Conservation (phyloP, 2,888 invertebrate genomes). For the Athalia circularis region DNA sequence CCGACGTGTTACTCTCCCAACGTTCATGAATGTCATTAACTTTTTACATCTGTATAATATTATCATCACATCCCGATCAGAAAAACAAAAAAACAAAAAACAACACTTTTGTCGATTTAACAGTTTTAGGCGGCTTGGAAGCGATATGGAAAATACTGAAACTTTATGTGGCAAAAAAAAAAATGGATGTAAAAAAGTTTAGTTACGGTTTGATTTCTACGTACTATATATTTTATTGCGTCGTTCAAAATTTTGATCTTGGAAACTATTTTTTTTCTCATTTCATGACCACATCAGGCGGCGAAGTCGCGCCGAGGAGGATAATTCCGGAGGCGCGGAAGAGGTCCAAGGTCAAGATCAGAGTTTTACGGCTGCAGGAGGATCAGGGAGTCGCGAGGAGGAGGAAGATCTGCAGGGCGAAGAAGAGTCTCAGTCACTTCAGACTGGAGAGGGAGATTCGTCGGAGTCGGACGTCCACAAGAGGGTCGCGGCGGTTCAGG, state of each 20-base stretch:
- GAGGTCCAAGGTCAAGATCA: conserved; percentile 58
- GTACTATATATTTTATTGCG: too few relatives aligned
- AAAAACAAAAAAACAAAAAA: too few relatives aligned
- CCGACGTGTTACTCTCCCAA: conserved; percentile 29
- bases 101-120: too few relatives aligned
- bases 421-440: conserved; percentile 76
- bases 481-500: conserved; percentile 77
- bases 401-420: conserved; percentile 65
- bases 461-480: conserved; percentile 74
- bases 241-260: too few relatives aligned
- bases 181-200: too few relatives aligned
- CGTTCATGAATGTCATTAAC: conserved; percentile 44
- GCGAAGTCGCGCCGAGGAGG: conserved; percentile 68
- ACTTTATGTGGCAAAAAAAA: too few relatives aligned
- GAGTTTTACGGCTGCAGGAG: conserved; percentile 52
- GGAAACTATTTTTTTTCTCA: neutral
- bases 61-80: neutral
- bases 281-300: conserved; percentile 60
- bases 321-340: conserved; percentile 56
- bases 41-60: conserved; percentile 17
- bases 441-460: conserved; percentile 70
- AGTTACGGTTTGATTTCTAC: too few relatives aligned
- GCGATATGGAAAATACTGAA: too few relatives aligned
- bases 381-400: conserved; percentile 66
- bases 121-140: too few relatives aligned